Evolutionary conservation across 37 sponge, comb jelly and placozoan genomes (phyloP).

Genomic region (Tethya wilhelma): DNA sequence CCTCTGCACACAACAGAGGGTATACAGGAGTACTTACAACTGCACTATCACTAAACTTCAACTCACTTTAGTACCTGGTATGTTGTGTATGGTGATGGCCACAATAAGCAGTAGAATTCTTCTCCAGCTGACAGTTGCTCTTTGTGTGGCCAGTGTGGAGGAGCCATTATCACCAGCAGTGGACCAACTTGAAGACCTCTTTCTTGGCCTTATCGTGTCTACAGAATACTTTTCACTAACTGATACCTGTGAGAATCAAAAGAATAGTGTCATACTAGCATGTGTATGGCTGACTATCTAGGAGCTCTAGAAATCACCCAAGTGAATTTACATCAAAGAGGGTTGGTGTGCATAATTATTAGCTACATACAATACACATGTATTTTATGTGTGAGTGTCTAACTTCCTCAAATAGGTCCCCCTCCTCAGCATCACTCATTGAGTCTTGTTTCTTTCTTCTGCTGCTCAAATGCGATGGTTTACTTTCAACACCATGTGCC

Average conservation of each 20-base stretch:
- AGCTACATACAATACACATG: not conserved
- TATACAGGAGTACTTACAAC: no score
- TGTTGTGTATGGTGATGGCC: slow-evolving; percentile 97
- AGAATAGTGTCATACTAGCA: no score
- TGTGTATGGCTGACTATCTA: not conserved
- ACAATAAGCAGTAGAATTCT: slow-evolving; percentile 89
- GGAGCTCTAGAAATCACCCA: not conserved
- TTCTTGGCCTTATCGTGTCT: no score
- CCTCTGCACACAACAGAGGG: slow-evolving; percentile 59
- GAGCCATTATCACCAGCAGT: not conserved
- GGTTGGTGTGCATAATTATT: not conserved
- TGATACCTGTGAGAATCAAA: no score
- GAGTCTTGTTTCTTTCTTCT: slow-evolving; percentile 19
- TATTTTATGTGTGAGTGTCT: not conserved
- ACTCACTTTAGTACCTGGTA: slow-evolving; percentile 82
- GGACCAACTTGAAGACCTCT: not conserved
- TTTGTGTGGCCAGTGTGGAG: not conserved
- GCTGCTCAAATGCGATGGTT: not conserved
- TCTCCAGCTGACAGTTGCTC: slow-evolving; percentile 78
- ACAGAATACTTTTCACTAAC: no score
- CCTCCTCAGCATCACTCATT: slow-evolving; percentile 47
- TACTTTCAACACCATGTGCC: not conserved
- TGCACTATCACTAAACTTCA: no score
- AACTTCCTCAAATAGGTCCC: slow-evolving; percentile 5
- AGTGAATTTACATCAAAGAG: not conserved